Conservation (phyloP, 2,888 invertebrate genomes). For the Chalcis sispes region DNA sequence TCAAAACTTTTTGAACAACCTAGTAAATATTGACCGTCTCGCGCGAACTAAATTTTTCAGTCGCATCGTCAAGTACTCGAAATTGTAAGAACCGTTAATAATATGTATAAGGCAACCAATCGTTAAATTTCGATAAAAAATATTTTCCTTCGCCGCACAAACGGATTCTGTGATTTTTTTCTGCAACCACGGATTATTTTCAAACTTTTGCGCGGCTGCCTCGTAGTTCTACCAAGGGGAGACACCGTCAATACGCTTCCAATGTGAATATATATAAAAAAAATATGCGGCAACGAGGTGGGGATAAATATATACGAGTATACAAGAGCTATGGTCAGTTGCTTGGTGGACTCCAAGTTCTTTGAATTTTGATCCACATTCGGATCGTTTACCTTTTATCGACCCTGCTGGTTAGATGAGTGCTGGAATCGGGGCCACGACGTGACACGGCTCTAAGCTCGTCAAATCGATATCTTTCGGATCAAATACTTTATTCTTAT, state of each 20-base stretch:
- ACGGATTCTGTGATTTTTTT: background rate
- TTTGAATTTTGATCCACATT: constrained; percentile 52
- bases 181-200: no score
- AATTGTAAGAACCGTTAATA: constrained; percentile 8
- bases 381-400: constrained; percentile 54
- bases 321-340: no score
- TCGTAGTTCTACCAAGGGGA: no score
- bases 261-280: background rate
- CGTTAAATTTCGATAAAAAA: constrained; percentile 26
- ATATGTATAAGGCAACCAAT: background rate
- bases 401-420: constrained; percentile 32
- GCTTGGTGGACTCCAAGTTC: background rate
- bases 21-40: constrained; percentile 38
- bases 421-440: constrained; percentile 47
- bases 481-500: constrained; percentile 41
- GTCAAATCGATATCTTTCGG: constrained; percentile 47
- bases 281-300: background rate
- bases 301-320: no score
- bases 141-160: background rate
- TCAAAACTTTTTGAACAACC: no score
- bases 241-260: background rate
- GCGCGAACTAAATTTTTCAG: constrained; percentile 5
- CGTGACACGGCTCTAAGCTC: constrained; percentile 14
- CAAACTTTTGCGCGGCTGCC: no score
- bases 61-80: background rate